phyloP scores from a whole-genome alignment of 2,888 invertebrate genomes.

The Pandemis heparana region DNA sequence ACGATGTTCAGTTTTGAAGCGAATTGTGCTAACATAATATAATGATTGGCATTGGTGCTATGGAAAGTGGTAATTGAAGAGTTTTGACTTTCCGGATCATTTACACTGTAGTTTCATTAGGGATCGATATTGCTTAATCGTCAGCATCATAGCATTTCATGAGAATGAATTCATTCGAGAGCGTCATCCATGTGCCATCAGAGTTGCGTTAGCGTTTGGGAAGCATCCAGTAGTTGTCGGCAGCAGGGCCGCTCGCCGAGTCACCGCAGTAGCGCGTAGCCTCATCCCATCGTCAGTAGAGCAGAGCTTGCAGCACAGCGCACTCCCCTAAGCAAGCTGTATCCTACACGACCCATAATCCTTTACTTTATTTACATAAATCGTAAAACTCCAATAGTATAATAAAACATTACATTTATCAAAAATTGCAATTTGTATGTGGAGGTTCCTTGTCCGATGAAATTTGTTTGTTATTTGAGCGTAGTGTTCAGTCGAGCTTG shows the following conservation, averaged over 20 bases:
- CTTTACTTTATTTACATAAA: slow-evolving; percentile 4
- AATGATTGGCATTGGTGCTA: slow-evolving; percentile 81
- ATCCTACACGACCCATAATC: slow-evolving; percentile 40
- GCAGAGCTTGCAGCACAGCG: slow-evolving; percentile 74
- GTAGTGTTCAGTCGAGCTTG: slow-evolving; percentile 38
- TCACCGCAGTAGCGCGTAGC: slow-evolving; percentile 41
- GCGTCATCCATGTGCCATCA: slow-evolving; percentile 76
- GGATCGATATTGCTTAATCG: slow-evolving; percentile 71
- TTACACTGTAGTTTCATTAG: slow-evolving; percentile 70
- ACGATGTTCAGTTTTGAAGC: slow-evolving; percentile 64
- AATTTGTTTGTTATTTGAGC: background rate
- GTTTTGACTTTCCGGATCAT: slow-evolving; percentile 45
- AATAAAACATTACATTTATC: slow-evolving; percentile 8
- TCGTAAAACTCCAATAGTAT: background rate
- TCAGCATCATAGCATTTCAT: slow-evolving; percentile 64
- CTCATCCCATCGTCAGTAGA: slow-evolving; percentile 58
- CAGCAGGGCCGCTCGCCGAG: slow-evolving; percentile 18
- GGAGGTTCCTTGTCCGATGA: slow-evolving; percentile 3
- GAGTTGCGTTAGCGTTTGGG: slow-evolving; percentile 55
- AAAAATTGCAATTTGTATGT: slow-evolving; percentile 8
- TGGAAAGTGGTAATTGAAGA: slow-evolving; percentile 55
- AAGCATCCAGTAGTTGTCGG: slow-evolving; percentile 31
- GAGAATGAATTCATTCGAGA: slow-evolving; percentile 50
- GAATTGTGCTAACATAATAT: slow-evolving; percentile 66
- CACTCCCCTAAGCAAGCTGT: slow-evolving; percentile 76